These are phyloP conservation scores for Microctenopoma lineatum DNA, from an alignment of 2,797 vertebrate species.

Conservation along the genomic window DNA sequence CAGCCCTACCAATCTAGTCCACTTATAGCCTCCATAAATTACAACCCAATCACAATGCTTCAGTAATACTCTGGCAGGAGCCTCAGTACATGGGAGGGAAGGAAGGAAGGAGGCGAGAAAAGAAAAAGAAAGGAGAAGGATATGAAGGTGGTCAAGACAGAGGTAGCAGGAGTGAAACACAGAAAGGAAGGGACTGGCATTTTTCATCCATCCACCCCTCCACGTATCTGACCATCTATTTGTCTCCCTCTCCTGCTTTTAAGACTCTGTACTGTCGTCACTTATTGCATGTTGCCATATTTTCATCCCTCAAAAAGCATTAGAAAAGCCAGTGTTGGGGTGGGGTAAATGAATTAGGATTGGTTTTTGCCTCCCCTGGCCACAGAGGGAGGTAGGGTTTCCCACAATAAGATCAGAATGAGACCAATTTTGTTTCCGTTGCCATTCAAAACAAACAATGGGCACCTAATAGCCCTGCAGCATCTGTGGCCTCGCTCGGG, in stretches of 20 bases:
- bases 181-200: not conserved
- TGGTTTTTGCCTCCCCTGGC: conserved; percentile 83
- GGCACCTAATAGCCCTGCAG: conserved; percentile 85
- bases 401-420: conserved; percentile 89
- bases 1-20: conserved; percentile 89
- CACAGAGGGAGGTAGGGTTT: conserved; percentile 87
- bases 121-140: not conserved
- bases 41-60: conserved; percentile 72
- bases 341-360: conserved; percentile 86
- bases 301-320: conserved; percentile 87
- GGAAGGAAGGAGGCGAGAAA: conserved; percentile 10
- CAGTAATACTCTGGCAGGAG: conserved; percentile 70
- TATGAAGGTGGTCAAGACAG: not conserved
- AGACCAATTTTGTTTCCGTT: conserved; percentile 88
- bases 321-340: conserved; percentile 82
- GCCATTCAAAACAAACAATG: conserved; percentile 90
- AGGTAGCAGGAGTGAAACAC: not conserved
- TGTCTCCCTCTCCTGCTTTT: conserved; percentile 70
- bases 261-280: conserved; percentile 69
- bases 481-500: conserved; percentile 82
- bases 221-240: conserved; percentile 59
- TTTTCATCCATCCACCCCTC: conserved; percentile 18
- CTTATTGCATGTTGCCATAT: conserved; percentile 84
- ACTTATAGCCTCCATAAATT: conserved; percentile 89
- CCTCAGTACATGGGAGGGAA: conserved; percentile 17